Conservation (phyloP, 2,888 invertebrate species). For the Drosophila yooni region DNA sequence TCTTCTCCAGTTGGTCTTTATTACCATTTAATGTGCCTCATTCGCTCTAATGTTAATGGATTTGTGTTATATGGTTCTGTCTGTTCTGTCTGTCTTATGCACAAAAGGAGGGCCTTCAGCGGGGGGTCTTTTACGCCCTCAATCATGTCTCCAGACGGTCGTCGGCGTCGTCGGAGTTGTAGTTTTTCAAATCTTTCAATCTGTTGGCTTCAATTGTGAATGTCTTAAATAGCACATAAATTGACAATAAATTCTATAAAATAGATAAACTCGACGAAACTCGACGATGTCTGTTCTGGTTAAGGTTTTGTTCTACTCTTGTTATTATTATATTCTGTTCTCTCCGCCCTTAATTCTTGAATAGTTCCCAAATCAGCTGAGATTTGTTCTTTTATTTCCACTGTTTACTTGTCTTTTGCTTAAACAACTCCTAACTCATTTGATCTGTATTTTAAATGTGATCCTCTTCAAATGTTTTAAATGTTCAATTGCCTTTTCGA, state of each 20-base stretch:
- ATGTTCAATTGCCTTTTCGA: not conserved
- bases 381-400: not conserved
- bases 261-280: slow-evolving; percentile 21
- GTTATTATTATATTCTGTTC: not conserved
- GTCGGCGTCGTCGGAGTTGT: not conserved
- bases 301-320: not conserved
- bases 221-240: slow-evolving; percentile 33
- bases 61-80: slow-evolving; percentile 35
- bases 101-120: slow-evolving; percentile 16
- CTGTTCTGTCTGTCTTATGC: not conserved
- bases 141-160: slow-evolving; percentile 53
- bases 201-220: slow-evolving; percentile 47
- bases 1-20: slow-evolving; percentile 39
- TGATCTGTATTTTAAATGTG: not conserved
- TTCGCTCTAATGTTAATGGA: slow-evolving; percentile 59
- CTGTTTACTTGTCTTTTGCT: not conserved
- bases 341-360: not conserved
- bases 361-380: not conserved
- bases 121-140: slow-evolving; percentile 33
- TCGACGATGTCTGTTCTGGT: not conserved
- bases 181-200: slow-evolving; percentile 32
- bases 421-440: not conserved
- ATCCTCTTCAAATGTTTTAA: not conserved
- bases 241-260: slow-evolving; percentile 34
- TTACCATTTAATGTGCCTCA: slow-evolving; percentile 64